Percentiles rank a stretch among this genome's conserved stretches.
phyloP scores from a whole-genome alignment of 2,113 vertebrate species.

The Verasper variegatus region DNA sequence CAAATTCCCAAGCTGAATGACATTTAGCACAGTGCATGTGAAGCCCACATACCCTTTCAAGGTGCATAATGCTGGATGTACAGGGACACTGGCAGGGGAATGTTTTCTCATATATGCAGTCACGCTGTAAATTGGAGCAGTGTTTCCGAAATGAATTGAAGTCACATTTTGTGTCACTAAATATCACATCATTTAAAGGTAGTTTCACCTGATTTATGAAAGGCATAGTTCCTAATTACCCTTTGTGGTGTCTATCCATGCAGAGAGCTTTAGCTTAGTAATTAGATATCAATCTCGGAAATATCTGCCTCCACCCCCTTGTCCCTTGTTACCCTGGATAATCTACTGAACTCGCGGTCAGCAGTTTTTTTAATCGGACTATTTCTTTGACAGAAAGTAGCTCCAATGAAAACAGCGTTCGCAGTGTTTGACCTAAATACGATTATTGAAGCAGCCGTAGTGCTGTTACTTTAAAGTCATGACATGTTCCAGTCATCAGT shows the following conservation, averaged over 20 bases:
- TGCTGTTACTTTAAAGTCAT: neutral
- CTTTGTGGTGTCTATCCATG: neutral
- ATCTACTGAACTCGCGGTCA: neutral
- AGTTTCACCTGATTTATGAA: neutral
- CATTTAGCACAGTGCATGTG: constrained; percentile 54
- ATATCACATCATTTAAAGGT: constrained; percentile 11
- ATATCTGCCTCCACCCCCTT: neutral
- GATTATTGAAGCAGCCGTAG: neutral
- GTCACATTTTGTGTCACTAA: constrained; percentile 13
- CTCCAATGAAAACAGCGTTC: neutral
- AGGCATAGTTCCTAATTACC: neutral
- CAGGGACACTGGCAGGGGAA: constrained; percentile 20
- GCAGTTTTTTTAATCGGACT: neutral
- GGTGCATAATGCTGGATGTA: constrained; percentile 3
- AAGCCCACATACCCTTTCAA: constrained; percentile 45
- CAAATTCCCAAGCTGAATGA: constrained; percentile 52
- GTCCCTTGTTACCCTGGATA: neutral
- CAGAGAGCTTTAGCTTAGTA: constrained; percentile 6
- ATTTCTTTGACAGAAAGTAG: neutral
- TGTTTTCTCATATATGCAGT: constrained; percentile 27
- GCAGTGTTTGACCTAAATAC: neutral
- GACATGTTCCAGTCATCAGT: neutral
- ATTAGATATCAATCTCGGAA: neutral
- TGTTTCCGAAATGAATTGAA: constrained; percentile 13
- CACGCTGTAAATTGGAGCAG: constrained; percentile 27